Percentiles rank a stretch among this genome's conserved stretches.
phyloP scores from a whole-genome alignment of 1,140 invertebrate genomes.

The Monochamus saltuarius region DNA sequence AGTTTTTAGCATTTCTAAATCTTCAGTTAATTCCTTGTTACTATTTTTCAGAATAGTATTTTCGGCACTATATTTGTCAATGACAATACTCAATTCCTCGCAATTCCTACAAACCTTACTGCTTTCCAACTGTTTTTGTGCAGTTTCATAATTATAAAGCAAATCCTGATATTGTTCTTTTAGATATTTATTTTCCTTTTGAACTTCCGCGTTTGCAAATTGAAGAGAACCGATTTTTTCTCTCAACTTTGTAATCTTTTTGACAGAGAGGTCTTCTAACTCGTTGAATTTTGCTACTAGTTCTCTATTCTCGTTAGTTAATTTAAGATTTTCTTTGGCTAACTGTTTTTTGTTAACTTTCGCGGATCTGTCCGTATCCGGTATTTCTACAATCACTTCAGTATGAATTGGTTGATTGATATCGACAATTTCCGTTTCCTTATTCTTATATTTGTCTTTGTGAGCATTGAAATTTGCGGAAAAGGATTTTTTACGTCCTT shows the following conservation, averaged over 20 bases:
- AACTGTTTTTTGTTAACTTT: conserved; percentile 45
- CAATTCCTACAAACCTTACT: conserved; percentile 44
- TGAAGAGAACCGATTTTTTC: conserved; percentile 42
- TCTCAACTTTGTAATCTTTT: conserved; percentile 45
- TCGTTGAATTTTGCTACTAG: conserved; percentile 47
- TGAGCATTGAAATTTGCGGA: conserved; percentile 36
- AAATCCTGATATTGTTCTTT: conserved; percentile 38
- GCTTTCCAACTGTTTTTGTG: conserved; percentile 36
- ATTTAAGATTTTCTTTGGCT: conserved; percentile 49
- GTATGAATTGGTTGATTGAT: conserved; percentile 17
- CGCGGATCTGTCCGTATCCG: conserved; percentile 24
- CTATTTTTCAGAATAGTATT: conserved; percentile 51
- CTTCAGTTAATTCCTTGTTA: conserved; percentile 59
- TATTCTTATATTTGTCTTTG: conserved; percentile 17
- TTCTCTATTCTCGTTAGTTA: conserved; percentile 49
- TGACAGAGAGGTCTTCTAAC: conserved; percentile 41
- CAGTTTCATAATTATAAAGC: conserved; percentile 29
- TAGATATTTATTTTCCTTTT: conserved; percentile 38
- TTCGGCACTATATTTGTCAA: conserved; percentile 53
- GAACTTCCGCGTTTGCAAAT: conserved; percentile 34
- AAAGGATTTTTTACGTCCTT: conserved; percentile 30
- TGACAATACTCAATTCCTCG: conserved; percentile 50
- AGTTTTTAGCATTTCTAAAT: conserved; percentile 66
- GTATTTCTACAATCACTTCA: conserved; percentile 30
- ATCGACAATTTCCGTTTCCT: background rate